A percentile compares a stretch with the other conserved stretches of the same genome.
Evolutionary conservation across 1,140 invertebrate species (phyloP).

Genomic region (Cydia strobilella): DNA sequence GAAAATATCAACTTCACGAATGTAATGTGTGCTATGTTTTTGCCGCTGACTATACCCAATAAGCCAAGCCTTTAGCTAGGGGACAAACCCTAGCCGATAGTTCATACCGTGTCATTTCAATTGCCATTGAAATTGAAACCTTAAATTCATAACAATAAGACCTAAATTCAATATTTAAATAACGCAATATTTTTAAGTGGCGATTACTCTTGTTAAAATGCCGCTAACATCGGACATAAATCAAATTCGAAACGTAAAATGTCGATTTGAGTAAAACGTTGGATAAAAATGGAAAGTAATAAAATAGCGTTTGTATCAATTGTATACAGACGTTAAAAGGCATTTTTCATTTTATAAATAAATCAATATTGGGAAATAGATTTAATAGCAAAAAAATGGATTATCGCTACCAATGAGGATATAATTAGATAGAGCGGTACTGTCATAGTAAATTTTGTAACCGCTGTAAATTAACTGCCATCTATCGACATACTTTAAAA

Average conservation of each 20-base stretch:
- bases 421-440: no score
- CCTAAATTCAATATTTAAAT: background rate
- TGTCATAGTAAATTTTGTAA: no score
- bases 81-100: no score
- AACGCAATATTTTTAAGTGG: background rate
- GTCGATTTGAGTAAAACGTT: background rate
- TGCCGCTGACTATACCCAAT: no score
- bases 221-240: background rate
- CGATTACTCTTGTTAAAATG: constrained; percentile 7
- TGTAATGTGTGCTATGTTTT: no score
- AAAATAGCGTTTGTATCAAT: background rate
- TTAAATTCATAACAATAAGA: background rate
- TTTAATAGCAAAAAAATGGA: no score
- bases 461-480: no score
- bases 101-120: no score
- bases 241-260: background rate
- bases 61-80: no score
- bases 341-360: background rate
- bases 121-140: background rate
- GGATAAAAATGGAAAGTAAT: background rate
- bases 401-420: no score
- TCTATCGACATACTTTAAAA: no score
- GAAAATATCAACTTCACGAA: no score
- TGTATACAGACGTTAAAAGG: background rate
- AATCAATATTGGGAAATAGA: background rate